phyloP scores from a whole-genome alignment of 1,140 invertebrate species.

The Zaprionus kolodkinae region DNA sequence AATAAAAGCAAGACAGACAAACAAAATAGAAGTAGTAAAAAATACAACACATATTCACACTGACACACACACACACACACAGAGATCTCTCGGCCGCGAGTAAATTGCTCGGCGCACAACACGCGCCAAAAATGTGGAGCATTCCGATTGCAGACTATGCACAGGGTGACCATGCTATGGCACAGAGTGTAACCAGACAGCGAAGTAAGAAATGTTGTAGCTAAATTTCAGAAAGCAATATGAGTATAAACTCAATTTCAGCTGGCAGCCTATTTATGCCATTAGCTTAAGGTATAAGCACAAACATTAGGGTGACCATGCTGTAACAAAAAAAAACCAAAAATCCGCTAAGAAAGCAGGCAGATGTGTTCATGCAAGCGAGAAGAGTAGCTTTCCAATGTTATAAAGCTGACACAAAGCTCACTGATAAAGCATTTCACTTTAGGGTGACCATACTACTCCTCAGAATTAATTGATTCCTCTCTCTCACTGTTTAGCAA shows the following conservation, averaged over 20 bases:
- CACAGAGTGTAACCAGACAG: neutral
- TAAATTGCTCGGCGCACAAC: constrained; percentile 69
- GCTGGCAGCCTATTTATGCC: neutral
- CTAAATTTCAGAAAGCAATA: neutral
- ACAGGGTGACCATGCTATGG: constrained; percentile 12
- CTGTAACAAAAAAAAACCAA: too few relatives aligned
- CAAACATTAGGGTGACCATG: neutral
- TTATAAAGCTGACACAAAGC: neutral
- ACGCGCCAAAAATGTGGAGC: constrained; percentile 61
- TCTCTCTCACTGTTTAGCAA: too few relatives aligned
- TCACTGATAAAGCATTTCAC: too few relatives aligned
- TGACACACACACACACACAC: neutral
- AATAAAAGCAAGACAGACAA: constrained; percentile 41
- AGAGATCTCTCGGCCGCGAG: constrained; percentile 36
- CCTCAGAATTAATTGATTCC: too few relatives aligned
- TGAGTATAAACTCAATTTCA: neutral
- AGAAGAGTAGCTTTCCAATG: neutral
- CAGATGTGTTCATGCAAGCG: neutral
- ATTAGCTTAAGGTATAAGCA: neutral
- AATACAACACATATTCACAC: constrained; percentile 13
- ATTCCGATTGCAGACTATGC: constrained; percentile 22
- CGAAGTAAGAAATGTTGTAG: neutral
- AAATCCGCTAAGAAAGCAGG: too few relatives aligned
- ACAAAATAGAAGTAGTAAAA: constrained; percentile 37
- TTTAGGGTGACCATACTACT: neutral